phyloP scores from a whole-genome alignment of 2,113 vertebrate species.

The Calcarius ornatus region DNA sequence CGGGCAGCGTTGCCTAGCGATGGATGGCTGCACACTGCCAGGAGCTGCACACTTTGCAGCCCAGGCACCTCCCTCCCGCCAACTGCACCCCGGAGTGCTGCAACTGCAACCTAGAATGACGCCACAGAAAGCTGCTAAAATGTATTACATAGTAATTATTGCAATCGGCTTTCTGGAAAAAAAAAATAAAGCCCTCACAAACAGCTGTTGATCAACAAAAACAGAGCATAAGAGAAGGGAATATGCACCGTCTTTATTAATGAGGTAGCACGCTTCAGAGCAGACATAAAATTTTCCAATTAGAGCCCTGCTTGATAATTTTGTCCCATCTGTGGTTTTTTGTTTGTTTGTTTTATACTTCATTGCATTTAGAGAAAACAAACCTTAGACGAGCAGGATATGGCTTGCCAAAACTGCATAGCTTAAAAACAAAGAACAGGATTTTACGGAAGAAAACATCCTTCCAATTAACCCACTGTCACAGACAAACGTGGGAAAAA shows the following conservation, averaged over 20 bases:
- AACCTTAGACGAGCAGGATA: neutral
- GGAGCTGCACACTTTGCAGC: neutral
- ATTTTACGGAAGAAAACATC: neutral
- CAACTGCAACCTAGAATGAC: neutral
- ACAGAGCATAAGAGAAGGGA: neutral
- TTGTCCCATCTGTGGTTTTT: neutral
- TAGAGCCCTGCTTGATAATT: neutral
- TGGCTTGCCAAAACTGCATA: neutral
- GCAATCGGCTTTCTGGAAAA: neutral
- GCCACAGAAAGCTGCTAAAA: neutral
- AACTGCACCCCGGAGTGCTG: neutral
- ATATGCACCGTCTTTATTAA: neutral
- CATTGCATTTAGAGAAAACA: neutral
- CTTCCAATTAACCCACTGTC: neutral
- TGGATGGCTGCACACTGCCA: constrained; percentile 2
- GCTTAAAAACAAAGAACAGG: neutral
- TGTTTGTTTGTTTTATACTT: neutral
- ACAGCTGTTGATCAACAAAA: neutral
- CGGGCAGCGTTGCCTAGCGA: constrained; percentile 59
- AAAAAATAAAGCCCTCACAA: neutral
- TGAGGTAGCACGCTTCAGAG: neutral
- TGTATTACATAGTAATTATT: neutral
- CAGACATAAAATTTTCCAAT: neutral
- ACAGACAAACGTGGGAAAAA: neutral
- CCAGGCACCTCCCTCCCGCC: constrained; percentile 28